Conservation (phyloP, 2,888 invertebrate genomes). For the Conops quadrifasciatus region DNA sequence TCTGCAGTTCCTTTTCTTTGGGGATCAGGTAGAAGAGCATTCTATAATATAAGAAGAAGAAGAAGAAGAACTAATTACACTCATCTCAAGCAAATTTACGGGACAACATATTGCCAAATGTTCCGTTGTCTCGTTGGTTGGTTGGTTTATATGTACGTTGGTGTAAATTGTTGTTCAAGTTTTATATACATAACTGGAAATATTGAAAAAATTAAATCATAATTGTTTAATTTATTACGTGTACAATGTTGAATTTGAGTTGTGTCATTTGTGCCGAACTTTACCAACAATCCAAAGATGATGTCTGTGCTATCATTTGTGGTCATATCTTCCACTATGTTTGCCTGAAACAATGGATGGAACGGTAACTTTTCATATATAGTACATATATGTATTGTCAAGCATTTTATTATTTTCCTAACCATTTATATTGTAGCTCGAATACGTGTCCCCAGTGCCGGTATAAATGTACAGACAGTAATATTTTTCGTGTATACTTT, state of each 20-base stretch:
- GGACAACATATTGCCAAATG: too few relatives aligned
- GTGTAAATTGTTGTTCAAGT: background rate
- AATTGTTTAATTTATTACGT: slow-evolving; percentile 17
- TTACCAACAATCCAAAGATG: slow-evolving; percentile 70
- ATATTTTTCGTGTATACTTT: slow-evolving; percentile 74
- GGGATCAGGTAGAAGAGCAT: too few relatives aligned
- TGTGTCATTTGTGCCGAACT: slow-evolving; percentile 78
- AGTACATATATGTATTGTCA: background rate
- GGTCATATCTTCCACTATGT: slow-evolving; percentile 76
- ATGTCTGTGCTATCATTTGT: slow-evolving; percentile 73
- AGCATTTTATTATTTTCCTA: background rate
- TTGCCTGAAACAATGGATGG: slow-evolving; percentile 75
- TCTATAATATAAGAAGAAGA: too few relatives aligned
- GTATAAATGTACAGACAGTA: slow-evolving; percentile 70
- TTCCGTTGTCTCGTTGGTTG: too few relatives aligned
- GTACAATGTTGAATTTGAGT: slow-evolving; percentile 69
- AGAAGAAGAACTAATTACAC: too few relatives aligned
- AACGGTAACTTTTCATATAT: slow-evolving; percentile 72
- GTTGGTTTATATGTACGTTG: too few relatives aligned
- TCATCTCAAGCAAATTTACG: too few relatives aligned
- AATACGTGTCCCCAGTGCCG: slow-evolving; percentile 82
- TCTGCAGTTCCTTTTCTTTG: too few relatives aligned
- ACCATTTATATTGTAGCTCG: slow-evolving; percentile 66
- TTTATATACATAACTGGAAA: background rate
- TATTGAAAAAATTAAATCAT: too few relatives aligned